Evolutionary conservation across 2,797 vertebrate genomes (phyloP).

Genomic region (Hozukius guyotensis): DNA sequence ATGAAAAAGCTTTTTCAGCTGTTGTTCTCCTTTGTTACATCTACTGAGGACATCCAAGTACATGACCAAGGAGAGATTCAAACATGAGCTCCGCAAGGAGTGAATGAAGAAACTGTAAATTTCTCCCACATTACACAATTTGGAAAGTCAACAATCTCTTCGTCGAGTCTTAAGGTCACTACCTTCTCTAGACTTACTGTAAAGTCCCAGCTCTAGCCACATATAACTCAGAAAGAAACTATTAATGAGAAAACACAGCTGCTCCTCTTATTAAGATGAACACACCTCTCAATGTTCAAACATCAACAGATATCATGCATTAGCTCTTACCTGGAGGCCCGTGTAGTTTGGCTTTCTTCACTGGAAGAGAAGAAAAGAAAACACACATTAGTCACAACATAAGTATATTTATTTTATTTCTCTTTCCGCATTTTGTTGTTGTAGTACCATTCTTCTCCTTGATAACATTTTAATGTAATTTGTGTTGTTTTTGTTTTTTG

Average conservation of each 20-base stretch:
- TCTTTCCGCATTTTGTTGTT: not conserved
- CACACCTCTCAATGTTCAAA: not conserved
- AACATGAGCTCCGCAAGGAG: not conserved
- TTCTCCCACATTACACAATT: not conserved
- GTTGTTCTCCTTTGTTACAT: not conserved
- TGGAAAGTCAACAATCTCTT: not conserved
- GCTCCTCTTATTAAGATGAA: not conserved
- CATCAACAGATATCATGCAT: not conserved
- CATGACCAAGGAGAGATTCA: not conserved
- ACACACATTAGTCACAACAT: conserved; percentile 26
- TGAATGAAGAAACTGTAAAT: not conserved
- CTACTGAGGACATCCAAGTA: not conserved
- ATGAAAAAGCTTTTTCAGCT: not conserved
- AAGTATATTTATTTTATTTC: not conserved
- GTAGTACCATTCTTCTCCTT: not conserved
- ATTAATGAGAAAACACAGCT: not conserved
- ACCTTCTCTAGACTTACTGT: not conserved
- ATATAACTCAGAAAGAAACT: not conserved
- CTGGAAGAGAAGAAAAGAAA: conserved; percentile 72
- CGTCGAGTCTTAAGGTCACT: not conserved
- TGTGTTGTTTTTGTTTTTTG: not conserved
- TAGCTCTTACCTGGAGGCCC: conserved; percentile 84
- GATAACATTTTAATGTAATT: not conserved
- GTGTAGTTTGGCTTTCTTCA: conserved; percentile 85
- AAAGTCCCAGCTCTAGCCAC: not conserved